These are phyloP conservation scores for Scyliorhinus canicula DNA, from an alignment of 2,797 vertebrate species.

Conservation along the genomic window DNA sequence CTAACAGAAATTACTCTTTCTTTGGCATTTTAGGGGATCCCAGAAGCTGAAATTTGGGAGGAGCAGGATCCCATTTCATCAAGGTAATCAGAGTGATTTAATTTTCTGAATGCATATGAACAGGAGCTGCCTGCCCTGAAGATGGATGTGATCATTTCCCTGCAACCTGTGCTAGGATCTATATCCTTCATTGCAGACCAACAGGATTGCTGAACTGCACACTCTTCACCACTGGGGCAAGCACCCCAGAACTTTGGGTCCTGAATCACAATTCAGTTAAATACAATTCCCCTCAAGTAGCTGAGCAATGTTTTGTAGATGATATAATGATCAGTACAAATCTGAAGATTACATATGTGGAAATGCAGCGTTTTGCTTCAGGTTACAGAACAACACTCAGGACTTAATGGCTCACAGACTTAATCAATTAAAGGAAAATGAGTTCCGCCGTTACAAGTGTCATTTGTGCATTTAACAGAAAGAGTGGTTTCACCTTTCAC, in stretches of 20 bases:
- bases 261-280: background rate
- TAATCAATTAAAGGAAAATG: background rate
- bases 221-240: background rate
- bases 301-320: background rate
- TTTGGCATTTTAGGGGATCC: background rate
- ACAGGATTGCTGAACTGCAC: background rate
- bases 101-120: background rate
- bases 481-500: slow-evolving; percentile 8
- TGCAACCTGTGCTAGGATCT: background rate
- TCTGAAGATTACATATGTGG: background rate
- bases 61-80: background rate
- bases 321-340: background rate
- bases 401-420: background rate
- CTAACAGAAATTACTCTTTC: background rate
- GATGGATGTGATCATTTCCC: background rate
- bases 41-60: background rate
- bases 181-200: background rate
- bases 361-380: background rate
- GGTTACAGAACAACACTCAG: slow-evolving; percentile 13
- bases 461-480: background rate
- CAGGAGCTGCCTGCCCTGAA: background rate
- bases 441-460: slow-evolving; percentile 15
- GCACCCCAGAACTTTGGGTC: background rate
- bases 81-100: background rate
- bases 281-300: background rate